A percentile compares a stretch with the other conserved stretches of the same genome.
Conservation (phyloP, 2,113 vertebrate species). For the Salminus brasiliensis region DNA sequence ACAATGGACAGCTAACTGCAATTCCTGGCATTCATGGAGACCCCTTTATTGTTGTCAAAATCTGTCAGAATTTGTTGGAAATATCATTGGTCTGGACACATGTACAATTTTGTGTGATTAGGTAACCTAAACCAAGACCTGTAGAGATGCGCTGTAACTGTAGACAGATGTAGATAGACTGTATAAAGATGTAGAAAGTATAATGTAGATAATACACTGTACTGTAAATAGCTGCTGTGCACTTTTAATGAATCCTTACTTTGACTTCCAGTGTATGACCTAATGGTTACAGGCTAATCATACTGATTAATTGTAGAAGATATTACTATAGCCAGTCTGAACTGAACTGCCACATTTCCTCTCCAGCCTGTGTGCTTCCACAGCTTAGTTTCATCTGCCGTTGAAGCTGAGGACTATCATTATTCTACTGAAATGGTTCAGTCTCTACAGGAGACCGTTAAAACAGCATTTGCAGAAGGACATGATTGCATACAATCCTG, state of each 20-base stretch:
- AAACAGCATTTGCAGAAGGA: constrained; percentile 24
- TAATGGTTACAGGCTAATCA: neutral
- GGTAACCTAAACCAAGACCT: neutral
- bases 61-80: neutral
- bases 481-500: constrained; percentile 9
- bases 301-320: neutral
- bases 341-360: neutral
- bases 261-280: neutral
- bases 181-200: constrained; percentile 12
- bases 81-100: neutral
- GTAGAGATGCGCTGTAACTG: neutral
- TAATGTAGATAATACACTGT: constrained; percentile 27
- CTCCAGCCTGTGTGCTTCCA: neutral
- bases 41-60: too few relatives aligned
- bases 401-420: neutral
- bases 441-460: neutral
- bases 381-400: neutral
- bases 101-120: neutral
- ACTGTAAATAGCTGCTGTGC: constrained; percentile 19
- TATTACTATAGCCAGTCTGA: neutral
- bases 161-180: constrained; percentile 7
- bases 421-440: neutral
- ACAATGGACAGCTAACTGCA: neutral
- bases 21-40: too few relatives aligned
- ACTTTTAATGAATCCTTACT: neutral